Evolutionary conservation across 2,888 invertebrate genomes (phyloP), one percentile per base, ranked within the genome.

Genomic region (Aromia moschata): DNA sequence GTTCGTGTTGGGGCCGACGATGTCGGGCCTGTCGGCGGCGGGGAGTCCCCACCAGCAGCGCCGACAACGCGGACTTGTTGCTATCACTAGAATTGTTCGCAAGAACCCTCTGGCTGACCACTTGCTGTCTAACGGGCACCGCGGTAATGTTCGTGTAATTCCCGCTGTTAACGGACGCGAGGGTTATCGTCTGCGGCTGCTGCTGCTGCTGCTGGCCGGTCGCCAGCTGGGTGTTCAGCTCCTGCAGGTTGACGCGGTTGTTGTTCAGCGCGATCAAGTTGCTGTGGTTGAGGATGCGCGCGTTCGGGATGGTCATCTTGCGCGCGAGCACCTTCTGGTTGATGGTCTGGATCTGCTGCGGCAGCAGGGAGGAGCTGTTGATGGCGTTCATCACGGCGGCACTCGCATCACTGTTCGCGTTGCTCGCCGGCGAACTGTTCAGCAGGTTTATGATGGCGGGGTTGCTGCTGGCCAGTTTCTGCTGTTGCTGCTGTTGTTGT

Each of bases 381-480:
- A 79, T 78, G 31, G 79, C 78, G 68, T 80, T 80, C 57, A 84
- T 83, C 38, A 84, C 83, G 7, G 85, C 84, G 33, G 84, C 83
- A 71, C 86, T 89, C 1, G 88, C 88, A 58, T 89, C 89, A 58
- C 74, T 80, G 58, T 79, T 80, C 47, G 77, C 69, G 57, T 74
- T 79, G 74, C 83, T 84, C n/a, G 90, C 89, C 37, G 91, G 90
- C 17, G 90, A 89, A 74, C 90, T 91, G 78, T 92, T 92, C 60
- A 92, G 79, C 52, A 92, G 80, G 80, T 91, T 92, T 61, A 91
- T 83, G 73, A 92, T 92, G 7, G 91, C 89, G 1, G 91, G 87
- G 77, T 91, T 91, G 74, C 81, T 88, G 56, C 78, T 80, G 36
- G 84, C 81, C 17, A 85, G 61, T 58, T 71, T 71, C 62, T 74